Evolutionary conservation across 1,140 invertebrate genomes (phyloP).

Genomic region (Bombus consobrinus): DNA sequence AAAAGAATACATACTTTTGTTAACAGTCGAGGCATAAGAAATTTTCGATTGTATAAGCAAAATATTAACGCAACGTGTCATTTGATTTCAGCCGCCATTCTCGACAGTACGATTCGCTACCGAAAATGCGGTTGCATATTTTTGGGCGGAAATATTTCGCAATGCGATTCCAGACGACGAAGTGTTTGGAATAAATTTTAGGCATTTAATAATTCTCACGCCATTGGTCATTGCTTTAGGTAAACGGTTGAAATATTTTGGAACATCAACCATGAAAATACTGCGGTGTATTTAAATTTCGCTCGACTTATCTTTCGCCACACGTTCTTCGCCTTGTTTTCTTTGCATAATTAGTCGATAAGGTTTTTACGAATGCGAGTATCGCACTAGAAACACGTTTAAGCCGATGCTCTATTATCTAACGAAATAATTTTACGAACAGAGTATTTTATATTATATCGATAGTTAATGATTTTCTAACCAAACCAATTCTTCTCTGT

Average conservation of each 20-base stretch:
- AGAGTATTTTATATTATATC: not conserved
- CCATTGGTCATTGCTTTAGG: slow-evolving; percentile 90
- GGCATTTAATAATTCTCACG: slow-evolving; percentile 87
- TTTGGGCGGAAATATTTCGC: slow-evolving; percentile 90
- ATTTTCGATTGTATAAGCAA: not conserved
- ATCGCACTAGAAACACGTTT: not conserved
- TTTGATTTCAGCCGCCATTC: slow-evolving; percentile 88
- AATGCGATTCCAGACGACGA: slow-evolving; percentile 91
- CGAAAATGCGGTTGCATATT: slow-evolving; percentile 89
- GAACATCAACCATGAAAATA: not conserved
- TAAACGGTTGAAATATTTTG: slow-evolving; percentile 81
- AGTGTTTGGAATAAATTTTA: slow-evolving; percentile 87
- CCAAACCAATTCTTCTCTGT: too few species aligned
- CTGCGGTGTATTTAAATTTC: too few species aligned
- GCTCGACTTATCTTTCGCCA: not conserved
- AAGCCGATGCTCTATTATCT: too few species aligned
- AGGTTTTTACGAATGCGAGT: not conserved
- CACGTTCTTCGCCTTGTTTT: not conserved
- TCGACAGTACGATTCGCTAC: slow-evolving; percentile 90
- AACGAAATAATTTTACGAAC: too few species aligned
- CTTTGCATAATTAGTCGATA: slow-evolving; percentile 27
- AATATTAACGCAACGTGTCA: slow-evolving; percentile 9
- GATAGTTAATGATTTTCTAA: not conserved
- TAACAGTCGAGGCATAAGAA: not conserved
- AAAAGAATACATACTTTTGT: too few species aligned